Evolutionary conservation across 2,888 invertebrate genomes (phyloP), one percentile per base, ranked within the genome.

Genomic region (Helicoverpa assulta): DNA sequence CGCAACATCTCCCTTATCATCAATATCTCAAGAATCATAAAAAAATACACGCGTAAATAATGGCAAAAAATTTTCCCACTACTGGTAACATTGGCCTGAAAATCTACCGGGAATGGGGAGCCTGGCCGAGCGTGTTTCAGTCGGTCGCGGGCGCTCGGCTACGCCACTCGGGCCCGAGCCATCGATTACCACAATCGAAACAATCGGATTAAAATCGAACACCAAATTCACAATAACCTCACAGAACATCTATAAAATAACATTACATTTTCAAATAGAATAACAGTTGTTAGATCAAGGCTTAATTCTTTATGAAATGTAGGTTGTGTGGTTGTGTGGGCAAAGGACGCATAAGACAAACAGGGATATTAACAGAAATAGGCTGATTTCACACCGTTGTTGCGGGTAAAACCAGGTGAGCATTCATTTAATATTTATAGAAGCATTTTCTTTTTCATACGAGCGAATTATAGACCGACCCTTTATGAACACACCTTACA

Each of bases 91-190:
- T 86, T 76, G 78, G 68, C 72, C 82, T 83, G 83, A 84, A 86
- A 85, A 83, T 89, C 80, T 85, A 85, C 91, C 91, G 91, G 91
- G 91, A 90, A 87, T 82, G 74, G 79, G 82, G 85, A 85, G 86
- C 85, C 85, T 83, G 82, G 75, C 80, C 79, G 80, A 81, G 65
- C 80, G 81, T 76, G 76, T 70, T 88, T 92, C 92, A 94, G 94
- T 94, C 89, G 89, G 87, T 90, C 93, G 93, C 91, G 89, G 86
- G 86, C 87, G 84, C 90, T 88, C 89, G 86, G 73, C 82, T 84
- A 70, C 78, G 70, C 70, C 55, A 82, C 78, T 71, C 84, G 84
- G 70, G 83, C 73, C 57, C 69, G 77, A 78, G 82, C 63, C 18
- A 56, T 71, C 75, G 76, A 70, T 67, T 63, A 37, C 57, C n/a